Percentiles rank a stretch among this genome's conserved stretches.
phyloP scores from a whole-genome alignment of 2,888 invertebrate species.

The Drosophila yooni region DNA sequence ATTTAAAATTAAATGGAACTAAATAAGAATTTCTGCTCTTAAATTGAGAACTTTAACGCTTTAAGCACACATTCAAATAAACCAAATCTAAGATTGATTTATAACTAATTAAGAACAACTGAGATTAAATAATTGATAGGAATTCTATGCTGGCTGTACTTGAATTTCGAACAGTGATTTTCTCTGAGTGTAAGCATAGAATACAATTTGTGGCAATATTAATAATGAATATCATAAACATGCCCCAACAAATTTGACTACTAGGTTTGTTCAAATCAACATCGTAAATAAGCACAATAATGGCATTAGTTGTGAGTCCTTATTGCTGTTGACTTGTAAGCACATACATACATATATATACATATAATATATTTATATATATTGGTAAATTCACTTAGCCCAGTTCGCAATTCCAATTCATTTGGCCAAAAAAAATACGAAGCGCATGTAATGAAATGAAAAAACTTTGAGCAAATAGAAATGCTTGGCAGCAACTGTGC shows the following conservation, averaged over 20 bases:
- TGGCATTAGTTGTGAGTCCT: conserved; percentile 5
- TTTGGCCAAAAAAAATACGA: conserved; percentile 46
- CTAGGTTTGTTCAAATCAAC: conserved; percentile 54
- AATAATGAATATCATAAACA: conserved; percentile 47
- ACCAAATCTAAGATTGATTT: background rate
- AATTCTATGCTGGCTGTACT: background rate
- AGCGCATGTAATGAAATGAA: conserved; percentile 45
- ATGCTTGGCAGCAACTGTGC: conserved; percentile 64
- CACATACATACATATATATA: background rate
- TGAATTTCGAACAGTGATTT: background rate
- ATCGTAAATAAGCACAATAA: conserved; percentile 45
- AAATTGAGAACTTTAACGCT: background rate
- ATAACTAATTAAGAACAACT: background rate
- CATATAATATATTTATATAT: background rate
- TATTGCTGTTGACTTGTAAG: conserved; percentile 1
- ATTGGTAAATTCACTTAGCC: conserved; percentile 57
- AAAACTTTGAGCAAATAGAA: conserved; percentile 55
- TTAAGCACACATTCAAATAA: background rate
- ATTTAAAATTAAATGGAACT: background rate
- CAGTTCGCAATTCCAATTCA: conserved; percentile 62
- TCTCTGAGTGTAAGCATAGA: background rate
- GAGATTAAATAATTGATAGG: background rate
- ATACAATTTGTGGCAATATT: conserved; percentile 14
- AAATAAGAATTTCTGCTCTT: background rate
- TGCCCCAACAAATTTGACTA: conserved; percentile 39